These are phyloP conservation scores for Ligdia adustata DNA, from an alignment of 2,888 invertebrate genomes.

Conservation along the genomic window DNA sequence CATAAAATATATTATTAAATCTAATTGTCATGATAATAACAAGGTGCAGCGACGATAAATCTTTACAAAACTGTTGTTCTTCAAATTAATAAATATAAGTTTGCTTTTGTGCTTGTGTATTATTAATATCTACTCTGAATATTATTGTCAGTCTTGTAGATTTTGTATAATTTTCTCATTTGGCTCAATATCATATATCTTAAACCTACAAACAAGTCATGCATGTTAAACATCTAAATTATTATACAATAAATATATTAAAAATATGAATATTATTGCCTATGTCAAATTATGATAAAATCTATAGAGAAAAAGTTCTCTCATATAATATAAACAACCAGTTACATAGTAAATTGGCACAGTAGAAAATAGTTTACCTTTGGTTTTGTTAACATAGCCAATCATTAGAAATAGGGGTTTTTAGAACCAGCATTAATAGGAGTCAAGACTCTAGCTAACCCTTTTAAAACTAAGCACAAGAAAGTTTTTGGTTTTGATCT, in stretches of 20 bases:
- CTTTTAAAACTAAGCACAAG: too few species aligned
- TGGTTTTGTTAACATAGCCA: constrained; percentile 68
- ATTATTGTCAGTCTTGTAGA: constrained; percentile 84
- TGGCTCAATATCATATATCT: constrained; percentile 73
- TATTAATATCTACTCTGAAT: constrained; percentile 81
- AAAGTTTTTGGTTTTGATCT: background rate
- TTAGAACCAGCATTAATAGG: too few species aligned
- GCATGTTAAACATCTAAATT: constrained; percentile 68
- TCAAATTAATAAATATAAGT: constrained; percentile 55
- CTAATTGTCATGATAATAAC: constrained; percentile 85
- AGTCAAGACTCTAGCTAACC: too few species aligned
- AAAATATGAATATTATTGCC: constrained; percentile 65
- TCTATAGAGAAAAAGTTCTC: constrained; percentile 58
- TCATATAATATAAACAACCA: constrained; percentile 66
- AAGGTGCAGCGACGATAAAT: constrained; percentile 75
- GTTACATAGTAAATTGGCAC: constrained; percentile 74
- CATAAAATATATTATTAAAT: constrained; percentile 75
- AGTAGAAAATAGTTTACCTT: constrained; percentile 66
- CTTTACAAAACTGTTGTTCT: constrained; percentile 61
- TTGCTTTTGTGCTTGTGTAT: constrained; percentile 66
- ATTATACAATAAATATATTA: constrained; percentile 77
- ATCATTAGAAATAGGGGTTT: constrained; percentile 45
- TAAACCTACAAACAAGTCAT: constrained; percentile 76
- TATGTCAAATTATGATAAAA: constrained; percentile 61
- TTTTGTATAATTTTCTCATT: constrained; percentile 74